Evolutionary conservation across 2,888 invertebrate genomes (phyloP).

Genomic region (Oligia strigilis): DNA sequence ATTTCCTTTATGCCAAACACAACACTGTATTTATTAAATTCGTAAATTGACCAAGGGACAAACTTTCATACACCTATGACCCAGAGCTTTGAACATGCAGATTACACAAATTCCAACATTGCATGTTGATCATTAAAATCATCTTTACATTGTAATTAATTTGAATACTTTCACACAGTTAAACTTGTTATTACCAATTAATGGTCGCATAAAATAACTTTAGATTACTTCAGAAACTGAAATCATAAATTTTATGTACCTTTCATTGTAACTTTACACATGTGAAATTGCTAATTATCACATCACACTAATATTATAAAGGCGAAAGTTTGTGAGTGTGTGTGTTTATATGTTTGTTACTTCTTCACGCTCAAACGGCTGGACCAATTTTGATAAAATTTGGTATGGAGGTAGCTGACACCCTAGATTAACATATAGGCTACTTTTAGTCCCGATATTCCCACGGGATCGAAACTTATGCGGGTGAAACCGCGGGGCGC

Average conservation of each 20-base stretch:
- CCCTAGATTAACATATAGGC: too few species aligned
- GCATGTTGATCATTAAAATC: background rate
- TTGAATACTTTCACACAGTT: constrained; percentile 28
- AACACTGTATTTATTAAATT: background rate
- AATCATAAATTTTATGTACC: constrained; percentile 20
- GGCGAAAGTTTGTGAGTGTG: too few species aligned
- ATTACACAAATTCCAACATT: background rate
- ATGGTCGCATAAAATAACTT: constrained; percentile 51
- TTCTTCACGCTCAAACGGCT: too few species aligned
- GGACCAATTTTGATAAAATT: too few species aligned
- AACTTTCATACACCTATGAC: background rate
- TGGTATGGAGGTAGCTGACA: too few species aligned
- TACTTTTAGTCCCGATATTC: too few species aligned
- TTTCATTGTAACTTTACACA: constrained; percentile 1
- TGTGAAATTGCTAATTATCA: background rate
- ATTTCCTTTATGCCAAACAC: background rate
- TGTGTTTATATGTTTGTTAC: too few species aligned
- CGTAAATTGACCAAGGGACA: background rate
- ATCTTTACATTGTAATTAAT: constrained; percentile 41
- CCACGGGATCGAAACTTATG: too few species aligned
- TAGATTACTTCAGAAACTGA: constrained; percentile 33
- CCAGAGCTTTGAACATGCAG: too few species aligned
- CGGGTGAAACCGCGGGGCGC: too few species aligned
- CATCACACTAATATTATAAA: too few species aligned
- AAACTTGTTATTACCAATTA: background rate